Evolutionary conservation across 2,888 invertebrate genomes (phyloP).

Genomic region (Harmothoe impar): DNA sequence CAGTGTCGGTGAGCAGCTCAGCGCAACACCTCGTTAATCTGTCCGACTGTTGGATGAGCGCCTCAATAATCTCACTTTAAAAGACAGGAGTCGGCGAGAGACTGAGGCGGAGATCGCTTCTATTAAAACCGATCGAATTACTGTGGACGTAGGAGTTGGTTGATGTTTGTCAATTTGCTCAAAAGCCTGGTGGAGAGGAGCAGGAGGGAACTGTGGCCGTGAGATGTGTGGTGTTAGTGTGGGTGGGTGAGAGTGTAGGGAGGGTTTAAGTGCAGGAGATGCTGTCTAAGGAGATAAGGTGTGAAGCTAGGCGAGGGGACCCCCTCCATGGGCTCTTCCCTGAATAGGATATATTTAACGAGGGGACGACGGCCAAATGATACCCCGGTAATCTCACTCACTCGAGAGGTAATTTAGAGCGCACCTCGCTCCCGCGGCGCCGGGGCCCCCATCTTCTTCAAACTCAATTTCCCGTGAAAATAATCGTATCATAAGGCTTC

Average conservation of each 20-base stretch:
- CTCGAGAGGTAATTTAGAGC: neutral
- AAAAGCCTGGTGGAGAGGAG: neutral
- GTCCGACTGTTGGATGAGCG: neutral
- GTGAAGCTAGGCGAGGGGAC: neutral
- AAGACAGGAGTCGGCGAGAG: constrained; percentile 2
- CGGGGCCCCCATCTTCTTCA: constrained; percentile 22
- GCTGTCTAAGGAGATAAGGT: constrained; percentile 13
- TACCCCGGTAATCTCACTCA: neutral
- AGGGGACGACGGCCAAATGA: neutral
- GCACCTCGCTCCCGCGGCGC: neutral
- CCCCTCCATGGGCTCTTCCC: neutral
- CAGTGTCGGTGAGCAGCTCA: constrained; percentile 22
- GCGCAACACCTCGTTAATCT: neutral
- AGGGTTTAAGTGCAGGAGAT: neutral
- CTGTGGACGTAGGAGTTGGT: constrained; percentile 5
- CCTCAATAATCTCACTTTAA: constrained; percentile 28
- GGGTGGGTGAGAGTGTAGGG: neutral
- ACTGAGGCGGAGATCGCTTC: neutral
- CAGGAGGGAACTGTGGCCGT: neutral
- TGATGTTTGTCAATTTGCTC: constrained; percentile 9
- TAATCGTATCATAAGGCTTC: constrained; percentile 61
- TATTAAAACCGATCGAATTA: constrained; percentile 43
- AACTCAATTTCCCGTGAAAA: constrained; percentile 61
- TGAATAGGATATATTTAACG: constrained; percentile 42
- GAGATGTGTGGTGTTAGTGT: neutral